Conservation (phyloP, 2,888 invertebrate genomes). For the Monopis laevigella region DNA sequence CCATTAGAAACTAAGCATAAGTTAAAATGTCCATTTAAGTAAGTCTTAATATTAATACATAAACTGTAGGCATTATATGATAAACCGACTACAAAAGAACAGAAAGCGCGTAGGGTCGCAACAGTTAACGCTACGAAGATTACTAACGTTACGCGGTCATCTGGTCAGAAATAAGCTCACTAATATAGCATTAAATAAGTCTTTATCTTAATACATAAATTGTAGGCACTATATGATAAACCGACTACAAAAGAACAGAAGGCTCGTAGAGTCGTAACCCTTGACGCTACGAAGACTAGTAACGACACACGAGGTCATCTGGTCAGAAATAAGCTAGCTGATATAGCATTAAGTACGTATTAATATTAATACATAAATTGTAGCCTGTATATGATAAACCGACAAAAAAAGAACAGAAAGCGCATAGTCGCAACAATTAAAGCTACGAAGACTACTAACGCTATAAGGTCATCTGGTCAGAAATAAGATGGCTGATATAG, state of each 20-base stretch:
- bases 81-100: slow-evolving; percentile 83
- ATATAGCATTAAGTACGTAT: slow-evolving; percentile 91
- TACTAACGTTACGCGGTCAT: slow-evolving; percentile 92
- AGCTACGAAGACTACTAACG: slow-evolving; percentile 89
- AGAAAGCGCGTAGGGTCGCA: slow-evolving; percentile 94
- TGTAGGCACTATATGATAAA: no score
- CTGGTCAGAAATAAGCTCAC: slow-evolving; percentile 92
- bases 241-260: slow-evolving; percentile 84
- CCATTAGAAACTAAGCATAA: no score
- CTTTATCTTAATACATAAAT: no score
- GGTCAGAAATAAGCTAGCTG: slow-evolving; percentile 90
- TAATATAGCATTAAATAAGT: slow-evolving; percentile 91
- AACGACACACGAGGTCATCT: slow-evolving; percentile 93
- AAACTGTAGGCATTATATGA: no score
- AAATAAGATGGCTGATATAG: slow-evolving; percentile 90
- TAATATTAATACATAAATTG: no score
- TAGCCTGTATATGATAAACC: no score
- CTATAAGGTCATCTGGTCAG: slow-evolving; percentile 94
- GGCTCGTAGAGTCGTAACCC: slow-evolving; percentile 94
- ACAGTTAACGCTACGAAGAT: slow-evolving; percentile 90
- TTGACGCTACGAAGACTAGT: slow-evolving; percentile 90
- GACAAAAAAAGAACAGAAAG: slow-evolving; percentile 86
- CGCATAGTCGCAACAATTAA: slow-evolving; percentile 95
- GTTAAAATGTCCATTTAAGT: no score
- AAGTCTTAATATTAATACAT: no score